Evolutionary conservation across 2,888 invertebrate species (phyloP), one percentile per base, ranked within the genome.

Genomic region (Sisyra terminalis): DNA sequence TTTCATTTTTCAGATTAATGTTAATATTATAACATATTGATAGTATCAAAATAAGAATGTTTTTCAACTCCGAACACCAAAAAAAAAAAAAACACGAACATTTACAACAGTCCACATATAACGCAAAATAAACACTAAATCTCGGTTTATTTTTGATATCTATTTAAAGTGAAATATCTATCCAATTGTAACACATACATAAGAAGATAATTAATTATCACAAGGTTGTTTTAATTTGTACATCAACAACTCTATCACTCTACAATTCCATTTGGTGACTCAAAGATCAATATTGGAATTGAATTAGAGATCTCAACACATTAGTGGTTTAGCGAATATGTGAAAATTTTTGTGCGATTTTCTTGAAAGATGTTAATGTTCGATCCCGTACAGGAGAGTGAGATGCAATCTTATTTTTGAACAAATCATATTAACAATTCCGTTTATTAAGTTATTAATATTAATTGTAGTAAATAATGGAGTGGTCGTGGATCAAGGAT

Each of bases 401-500:
- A 35, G n/a, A n/a, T 34, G 16, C 16, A n/a, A 5, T 35, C 35
- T 35, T 13, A 15, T 35, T 35, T 15, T 34, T 7, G 15, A 35
- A 35, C 14, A 35, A 13, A 35, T 35, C 8, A 11, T 31, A 30
- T 11, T 30, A 4, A 31, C n/a, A 11, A 13, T 11, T 31, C n/a
- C 3, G 5, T 31, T 35, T 15, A 34, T 35, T 35, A 15, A 15
- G 16, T 35, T 35, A 44, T 44, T 44, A 43, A 29, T 24, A 24
- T n/a, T 15, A 11, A 39, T 44, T 43, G 41, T 42, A 24, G 24
- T 24, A 24, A 24, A 24, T 24, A 55, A 80, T 81, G 79, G 82
- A 82, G 67, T 82, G 82, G 80, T 73, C 76, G 53, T 80, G 81
- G 79, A 65, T 80, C 55, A 80, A 80, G 62, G 79, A 82, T 62